Percentiles rank a stretch among this genome's conserved stretches.
Conservation (phyloP, 1,140 invertebrate genomes). For the Drosophila virilis region DNA sequence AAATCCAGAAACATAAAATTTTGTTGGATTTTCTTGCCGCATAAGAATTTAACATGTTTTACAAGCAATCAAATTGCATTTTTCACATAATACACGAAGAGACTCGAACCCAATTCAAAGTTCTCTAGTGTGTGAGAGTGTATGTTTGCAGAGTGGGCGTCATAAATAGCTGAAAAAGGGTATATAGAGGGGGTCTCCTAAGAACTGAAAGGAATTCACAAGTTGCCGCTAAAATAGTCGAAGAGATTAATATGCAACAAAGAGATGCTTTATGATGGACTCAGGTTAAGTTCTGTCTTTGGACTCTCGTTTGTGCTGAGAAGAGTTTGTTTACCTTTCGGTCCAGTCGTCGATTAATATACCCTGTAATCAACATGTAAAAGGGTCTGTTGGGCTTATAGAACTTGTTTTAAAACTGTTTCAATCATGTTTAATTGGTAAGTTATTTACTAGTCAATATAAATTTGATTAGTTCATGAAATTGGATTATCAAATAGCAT, state of each 20-base stretch:
- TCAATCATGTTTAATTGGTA: too few relatives aligned
- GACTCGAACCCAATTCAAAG: slow-evolving; percentile 13
- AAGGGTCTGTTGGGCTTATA: neutral
- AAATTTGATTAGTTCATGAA: too few relatives aligned
- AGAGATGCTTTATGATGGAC: slow-evolving; percentile 33
- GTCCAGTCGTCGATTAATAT: slow-evolving; percentile 9
- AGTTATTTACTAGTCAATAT: too few relatives aligned
- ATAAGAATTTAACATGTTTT: slow-evolving; percentile 77
- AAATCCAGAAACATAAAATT: slow-evolving; percentile 72
- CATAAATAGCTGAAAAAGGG: slow-evolving; percentile 53
- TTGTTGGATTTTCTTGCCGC: slow-evolving; percentile 52
- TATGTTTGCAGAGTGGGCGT: slow-evolving; percentile 38
- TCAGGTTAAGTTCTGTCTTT: neutral
- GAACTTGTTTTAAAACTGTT: neutral
- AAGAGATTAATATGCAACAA: slow-evolving; percentile 49
- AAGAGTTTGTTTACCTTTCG: slow-evolving; percentile 30
- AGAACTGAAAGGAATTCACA: slow-evolving; percentile 56
- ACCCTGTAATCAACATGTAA: neutral
- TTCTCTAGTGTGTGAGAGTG: slow-evolving; percentile 15
- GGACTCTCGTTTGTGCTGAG: neutral
- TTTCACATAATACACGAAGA: slow-evolving; percentile 67
- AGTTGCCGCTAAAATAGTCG: slow-evolving; percentile 65
- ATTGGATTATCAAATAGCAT: too few relatives aligned
- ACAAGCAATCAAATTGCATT: slow-evolving; percentile 83
- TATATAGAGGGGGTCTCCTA: neutral